Conservation (phyloP, 2,113 vertebrate genomes). For the Puntigrus tetrazona region DNA sequence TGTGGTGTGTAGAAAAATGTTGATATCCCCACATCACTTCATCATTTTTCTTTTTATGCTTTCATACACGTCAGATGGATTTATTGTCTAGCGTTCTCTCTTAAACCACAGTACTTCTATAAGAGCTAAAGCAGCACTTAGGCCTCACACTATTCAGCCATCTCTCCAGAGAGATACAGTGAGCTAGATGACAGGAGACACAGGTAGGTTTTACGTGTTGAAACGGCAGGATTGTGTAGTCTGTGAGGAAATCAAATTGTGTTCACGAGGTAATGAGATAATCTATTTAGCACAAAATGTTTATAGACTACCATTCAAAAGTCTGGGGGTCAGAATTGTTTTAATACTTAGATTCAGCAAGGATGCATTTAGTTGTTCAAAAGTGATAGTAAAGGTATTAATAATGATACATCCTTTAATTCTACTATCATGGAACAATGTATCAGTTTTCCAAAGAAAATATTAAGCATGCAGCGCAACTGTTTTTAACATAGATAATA, state of each 20-base stretch:
- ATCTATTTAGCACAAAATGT: not conserved
- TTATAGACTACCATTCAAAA: not conserved
- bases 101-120: conserved; percentile 4
- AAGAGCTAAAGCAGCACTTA: conserved; percentile 30
- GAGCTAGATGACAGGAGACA: conserved; percentile 6
- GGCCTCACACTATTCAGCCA: not conserved
- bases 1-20: conserved; percentile 10
- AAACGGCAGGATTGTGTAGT: not conserved
- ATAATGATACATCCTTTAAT: too few relatives aligned
- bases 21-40: conserved; percentile 27
- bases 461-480: not conserved
- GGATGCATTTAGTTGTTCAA: not conserved
- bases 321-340: not conserved
- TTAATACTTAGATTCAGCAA: not conserved
- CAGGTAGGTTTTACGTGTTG: not conserved
- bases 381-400: too few relatives aligned
- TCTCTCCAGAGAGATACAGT: not conserved
- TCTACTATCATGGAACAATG: too few relatives aligned
- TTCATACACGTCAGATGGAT: not conserved
- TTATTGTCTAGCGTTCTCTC: not conserved
- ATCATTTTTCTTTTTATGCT: conserved; percentile 18
- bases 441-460: too few relatives aligned
- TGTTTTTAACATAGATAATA: not conserved
- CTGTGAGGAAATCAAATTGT: not conserved
- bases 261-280: not conserved